Evolutionary conservation across 2,888 invertebrate genomes (phyloP), one percentile per base, ranked within the genome.

Genomic region (Andrena praecox): DNA sequence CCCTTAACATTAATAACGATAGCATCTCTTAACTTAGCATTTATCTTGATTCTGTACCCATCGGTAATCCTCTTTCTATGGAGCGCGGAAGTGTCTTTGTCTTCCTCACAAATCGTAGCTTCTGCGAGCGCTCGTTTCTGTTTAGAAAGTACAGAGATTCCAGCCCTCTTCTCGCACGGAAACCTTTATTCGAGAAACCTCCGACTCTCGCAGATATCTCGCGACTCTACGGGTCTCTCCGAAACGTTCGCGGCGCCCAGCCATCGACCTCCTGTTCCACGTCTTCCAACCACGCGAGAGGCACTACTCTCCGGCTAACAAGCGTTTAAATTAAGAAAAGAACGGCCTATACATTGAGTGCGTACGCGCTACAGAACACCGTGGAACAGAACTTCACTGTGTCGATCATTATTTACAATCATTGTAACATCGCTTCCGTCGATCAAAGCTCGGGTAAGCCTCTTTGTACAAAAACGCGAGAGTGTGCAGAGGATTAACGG

Each of bases 311-410:
- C 56, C 16, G 0, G 24, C 20, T 3, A 4, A 24, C 8, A 29
- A 63, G 31, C n/a, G 20, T 8, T n/a, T 35, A 42, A 54, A 60
- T 48, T 48, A 62, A 31, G 31, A 60, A 60, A 33, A 12, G 31
- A 31, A 67, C 52, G 16, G 54, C 12, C 62, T 76, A 72, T n/a
- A 52, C 24, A 31, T 31, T 64, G 42, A 75, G 76, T 63, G 75
- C 48, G 54, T 75, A 66, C 20, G 20, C 7, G n/a, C 63, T 63
- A 64, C 56, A 10, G 75, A 56, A 77, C 27, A 16, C 24, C 54
- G 24, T 52, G 54, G 20, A 76, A 66, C 56, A 24, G 76, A 76
- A 35, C 35, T 35, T 29, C n/a, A 33, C 16, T 1, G 7, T 12
- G 6, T 1, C 20, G 20, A 48, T 35, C 5, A 6, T 5, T 75